Percentiles rank a stretch among this genome's conserved stretches.
These are phyloP conservation scores for Spea bombifrons DNA, from an alignment of 2,113 vertebrate species.

Conservation along the genomic window DNA sequence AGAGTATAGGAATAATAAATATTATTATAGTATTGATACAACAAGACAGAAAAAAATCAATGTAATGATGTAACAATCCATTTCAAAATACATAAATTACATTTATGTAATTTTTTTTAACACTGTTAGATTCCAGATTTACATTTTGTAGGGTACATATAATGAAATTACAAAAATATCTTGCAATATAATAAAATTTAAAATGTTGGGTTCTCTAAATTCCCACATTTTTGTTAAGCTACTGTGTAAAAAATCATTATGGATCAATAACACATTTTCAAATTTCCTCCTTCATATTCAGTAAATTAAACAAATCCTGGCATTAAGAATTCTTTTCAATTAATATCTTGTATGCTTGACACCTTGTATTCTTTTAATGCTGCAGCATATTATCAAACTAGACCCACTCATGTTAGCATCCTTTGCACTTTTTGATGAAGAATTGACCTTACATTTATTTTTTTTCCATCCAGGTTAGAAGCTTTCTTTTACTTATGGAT, in stretches of 20 bases:
- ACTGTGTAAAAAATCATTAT: background rate
- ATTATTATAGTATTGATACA: too few species aligned
- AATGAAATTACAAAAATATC: too few species aligned
- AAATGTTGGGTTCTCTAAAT: too few species aligned
- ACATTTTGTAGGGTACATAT: too few species aligned
- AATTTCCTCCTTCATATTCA: constrained; percentile 10
- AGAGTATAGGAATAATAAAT: too few species aligned
- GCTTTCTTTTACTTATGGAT: constrained; percentile 30
- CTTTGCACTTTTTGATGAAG: constrained; percentile 22
- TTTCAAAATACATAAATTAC: too few species aligned
- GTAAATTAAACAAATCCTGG: constrained; percentile 24
- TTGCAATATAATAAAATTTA: too few species aligned
- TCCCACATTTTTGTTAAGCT: too few species aligned
- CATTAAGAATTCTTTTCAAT: constrained; percentile 9
- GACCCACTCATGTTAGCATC: constrained; percentile 14
- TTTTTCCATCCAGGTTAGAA: constrained; percentile 33
- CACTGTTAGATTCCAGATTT: too few species aligned
- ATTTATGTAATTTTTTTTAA: too few species aligned
- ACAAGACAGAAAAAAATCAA: too few species aligned
- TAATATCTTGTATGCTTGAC: background rate
- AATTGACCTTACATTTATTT: constrained; percentile 31
- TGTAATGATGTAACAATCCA: too few species aligned
- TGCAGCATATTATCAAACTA: constrained; percentile 9
- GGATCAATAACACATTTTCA: constrained; percentile 32
- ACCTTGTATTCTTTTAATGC: background rate